Percentiles rank a stretch among this genome's conserved stretches.
phyloP scores from a whole-genome alignment of 2,888 invertebrate genomes.

The Serripes groenlandicus region DNA sequence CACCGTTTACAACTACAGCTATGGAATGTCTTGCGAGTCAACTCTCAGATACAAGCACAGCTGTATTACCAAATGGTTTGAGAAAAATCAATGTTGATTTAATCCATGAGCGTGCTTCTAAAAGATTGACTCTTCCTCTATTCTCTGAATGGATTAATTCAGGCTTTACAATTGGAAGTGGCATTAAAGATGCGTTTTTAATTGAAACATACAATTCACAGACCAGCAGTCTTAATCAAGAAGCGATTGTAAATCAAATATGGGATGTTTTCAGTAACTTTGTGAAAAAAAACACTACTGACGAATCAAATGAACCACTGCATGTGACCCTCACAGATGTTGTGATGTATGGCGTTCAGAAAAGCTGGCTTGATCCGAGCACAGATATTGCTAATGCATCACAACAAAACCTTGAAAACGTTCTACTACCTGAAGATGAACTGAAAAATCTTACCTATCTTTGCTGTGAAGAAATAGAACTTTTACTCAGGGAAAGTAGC shows the following conservation, averaged over 20 bases:
- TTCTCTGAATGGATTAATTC: conserved; percentile 2
- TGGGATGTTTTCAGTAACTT: neutral
- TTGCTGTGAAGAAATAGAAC: neutral
- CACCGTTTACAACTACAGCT: neutral
- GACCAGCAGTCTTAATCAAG: neutral
- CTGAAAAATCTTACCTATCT: neutral
- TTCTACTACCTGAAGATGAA: neutral
- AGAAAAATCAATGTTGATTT: neutral
- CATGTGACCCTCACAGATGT: neutral
- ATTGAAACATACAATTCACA: neutral
- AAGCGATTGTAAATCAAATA: no score
- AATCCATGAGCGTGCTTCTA: neutral
- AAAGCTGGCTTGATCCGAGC: neutral
- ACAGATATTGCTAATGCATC: neutral
- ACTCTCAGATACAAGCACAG: neutral
- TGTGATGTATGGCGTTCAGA: neutral
- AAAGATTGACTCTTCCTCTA: neutral
- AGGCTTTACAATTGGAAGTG: neutral
- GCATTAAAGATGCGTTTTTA: neutral
- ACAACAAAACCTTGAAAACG: neutral
- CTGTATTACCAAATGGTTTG: neutral
- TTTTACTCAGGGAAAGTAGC: neutral
- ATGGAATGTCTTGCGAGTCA: neutral
- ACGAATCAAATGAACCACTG: neutral
- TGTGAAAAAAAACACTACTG: neutral